These are phyloP conservation scores for Scaptomyza montana DNA, from an alignment of 1,140 invertebrate genomes.

Conservation along the genomic window DNA sequence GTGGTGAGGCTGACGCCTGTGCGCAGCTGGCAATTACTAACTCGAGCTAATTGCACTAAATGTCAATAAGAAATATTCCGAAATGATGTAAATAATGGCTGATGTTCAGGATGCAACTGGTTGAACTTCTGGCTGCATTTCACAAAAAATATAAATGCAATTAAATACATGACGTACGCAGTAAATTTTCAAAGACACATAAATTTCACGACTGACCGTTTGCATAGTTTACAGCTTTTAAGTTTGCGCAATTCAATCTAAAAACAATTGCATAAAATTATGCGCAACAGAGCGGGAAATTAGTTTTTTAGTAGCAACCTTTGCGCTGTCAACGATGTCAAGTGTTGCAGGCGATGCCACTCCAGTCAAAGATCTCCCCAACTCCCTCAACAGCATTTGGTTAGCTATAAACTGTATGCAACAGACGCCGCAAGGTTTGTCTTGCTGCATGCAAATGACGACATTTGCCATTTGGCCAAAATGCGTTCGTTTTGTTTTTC, in stretches of 20 bases:
- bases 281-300: slow-evolving; percentile 72
- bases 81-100: slow-evolving; percentile 27
- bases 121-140: background rate
- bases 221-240: slow-evolving; percentile 12
- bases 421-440: slow-evolving; percentile 23
- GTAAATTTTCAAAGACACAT: background rate
- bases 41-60: slow-evolving; percentile 23
- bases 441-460: slow-evolving; percentile 43
- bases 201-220: slow-evolving; percentile 2
- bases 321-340: slow-evolving; percentile 41
- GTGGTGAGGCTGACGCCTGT: slow-evolving; percentile 12
- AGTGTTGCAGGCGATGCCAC: slow-evolving; percentile 25
- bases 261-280: slow-evolving; percentile 79
- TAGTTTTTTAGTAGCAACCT: slow-evolving; percentile 71
- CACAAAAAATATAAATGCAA: slow-evolving; percentile 21
- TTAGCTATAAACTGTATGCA: slow-evolving; percentile 3
- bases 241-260: slow-evolving; percentile 55
- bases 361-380: background rate
- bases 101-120: background rate
- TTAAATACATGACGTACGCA: background rate
- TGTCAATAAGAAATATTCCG: slow-evolving; percentile 13
- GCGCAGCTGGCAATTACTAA: slow-evolving; percentile 29
- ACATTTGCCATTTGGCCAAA: slow-evolving; percentile 10
- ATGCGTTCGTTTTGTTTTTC: background rate
- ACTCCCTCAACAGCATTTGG: background rate